phyloP scores from a whole-genome alignment of 2,888 invertebrate species.

The Allophyes oxyacanthae region DNA sequence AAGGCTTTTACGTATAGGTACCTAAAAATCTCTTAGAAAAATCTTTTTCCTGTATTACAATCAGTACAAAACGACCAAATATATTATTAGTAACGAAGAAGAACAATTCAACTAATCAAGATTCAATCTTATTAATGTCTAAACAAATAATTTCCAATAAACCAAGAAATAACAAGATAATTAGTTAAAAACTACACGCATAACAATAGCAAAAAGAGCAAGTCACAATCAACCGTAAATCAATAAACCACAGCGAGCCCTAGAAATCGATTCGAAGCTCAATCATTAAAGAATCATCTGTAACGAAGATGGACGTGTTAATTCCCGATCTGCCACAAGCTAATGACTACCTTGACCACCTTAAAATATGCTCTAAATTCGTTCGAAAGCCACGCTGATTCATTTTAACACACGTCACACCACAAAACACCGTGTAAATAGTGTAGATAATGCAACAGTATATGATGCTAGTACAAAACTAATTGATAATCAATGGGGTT shows the following conservation, averaged over 20 bases:
- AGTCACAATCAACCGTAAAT: slow-evolving; percentile 85
- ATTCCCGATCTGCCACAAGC: slow-evolving; percentile 64
- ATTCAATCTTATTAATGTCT: background rate
- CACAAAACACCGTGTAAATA: slow-evolving; percentile 85
- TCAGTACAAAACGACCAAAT: too few relatives aligned
- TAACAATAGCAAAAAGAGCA: slow-evolving; percentile 72
- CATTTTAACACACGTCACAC: slow-evolving; percentile 68
- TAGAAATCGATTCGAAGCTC: slow-evolving; percentile 81
- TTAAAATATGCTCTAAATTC: slow-evolving; percentile 63
- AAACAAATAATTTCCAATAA: slow-evolving; percentile 33
- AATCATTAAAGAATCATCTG: slow-evolving; percentile 86
- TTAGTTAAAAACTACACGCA: slow-evolving; percentile 64
- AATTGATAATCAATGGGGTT: slow-evolving; percentile 88
- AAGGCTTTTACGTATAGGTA: too few relatives aligned
- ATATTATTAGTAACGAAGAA: too few relatives aligned
- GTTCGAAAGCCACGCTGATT: slow-evolving; percentile 44
- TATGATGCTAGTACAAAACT: slow-evolving; percentile 85
- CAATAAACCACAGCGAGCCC: slow-evolving; percentile 83
- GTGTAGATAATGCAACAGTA: slow-evolving; percentile 85
- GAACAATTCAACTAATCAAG: too few relatives aligned
- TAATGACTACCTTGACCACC: slow-evolving; percentile 60
- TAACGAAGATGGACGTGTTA: slow-evolving; percentile 86
- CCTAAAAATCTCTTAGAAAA: too few relatives aligned
- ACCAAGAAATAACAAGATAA: slow-evolving; percentile 70
- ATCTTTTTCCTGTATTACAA: too few relatives aligned